Base-by-base conservation (phyloP, 2,797 vertebrate species). In the Lateolabrax maculatus region DNA sequence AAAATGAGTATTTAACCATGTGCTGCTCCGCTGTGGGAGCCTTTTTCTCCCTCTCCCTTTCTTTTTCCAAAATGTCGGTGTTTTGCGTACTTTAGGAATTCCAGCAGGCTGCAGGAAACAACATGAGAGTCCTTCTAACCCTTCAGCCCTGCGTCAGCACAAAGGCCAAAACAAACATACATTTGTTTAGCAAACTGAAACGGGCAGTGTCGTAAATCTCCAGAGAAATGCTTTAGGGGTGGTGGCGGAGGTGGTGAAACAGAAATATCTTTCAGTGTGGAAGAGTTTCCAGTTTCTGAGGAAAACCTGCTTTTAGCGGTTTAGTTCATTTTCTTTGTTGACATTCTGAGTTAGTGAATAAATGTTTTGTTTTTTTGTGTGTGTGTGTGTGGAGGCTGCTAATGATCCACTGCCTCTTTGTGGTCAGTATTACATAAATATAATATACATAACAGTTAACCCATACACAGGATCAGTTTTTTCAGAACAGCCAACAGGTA, bases 161-260 rank as follows among this genome's bases (percentile, higher is more conserved):
- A 87, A 85, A 88, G 71, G 85, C 86, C 92, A 93, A 91, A 91
- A 91, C 89, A 93, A 94, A 93, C 89, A 90, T 11, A 69, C 58
- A 48, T 81, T 86, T 92, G 90, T 94, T 94, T 92, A 86, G 87
- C 85, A 88, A 91, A 90, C 83, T 65, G 69, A 89, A 86, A 77
- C 8, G 25, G 74, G 80, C 85, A 58, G 37, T 46, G 80, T 51
- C 9, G 37, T 80, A 90, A 90, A 89, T 86, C 88, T 77, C 79
- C 56, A 31, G 25, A 87, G 80, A 87, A 89, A 87, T 58, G 68
- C 69, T 78, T 66, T 19, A 29, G 60, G 46, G 71, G 36, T 62
- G 70, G 44, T 21, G 67, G 61, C 6, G 18, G 51, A 34, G 25
- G 37, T 39, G 78, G 65, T 77, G 49, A 34, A 85, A 75, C 36